A percentile compares a stretch with the other conserved stretches of the same genome.
Conservation (phyloP, 2,797 vertebrate genomes). For the Schizopygopsis pylzovi region DNA sequence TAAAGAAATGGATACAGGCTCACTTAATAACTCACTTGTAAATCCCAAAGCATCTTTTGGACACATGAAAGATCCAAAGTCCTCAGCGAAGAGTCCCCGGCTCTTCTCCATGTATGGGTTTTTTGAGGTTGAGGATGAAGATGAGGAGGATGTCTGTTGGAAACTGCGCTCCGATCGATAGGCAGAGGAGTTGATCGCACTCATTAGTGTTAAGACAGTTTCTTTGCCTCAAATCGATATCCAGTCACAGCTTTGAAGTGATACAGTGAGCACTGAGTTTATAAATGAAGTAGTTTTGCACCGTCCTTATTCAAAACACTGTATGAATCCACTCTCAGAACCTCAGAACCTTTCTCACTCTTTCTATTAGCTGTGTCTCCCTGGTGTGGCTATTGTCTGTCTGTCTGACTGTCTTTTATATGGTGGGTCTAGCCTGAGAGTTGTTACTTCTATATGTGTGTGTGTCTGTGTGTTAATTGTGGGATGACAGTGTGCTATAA, state of each 20-base stretch:
- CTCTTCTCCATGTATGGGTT: constrained; percentile 92
- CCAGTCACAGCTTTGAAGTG: constrained; percentile 9
- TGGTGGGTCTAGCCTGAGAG: constrained; percentile 51
- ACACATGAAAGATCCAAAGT: constrained; percentile 90
- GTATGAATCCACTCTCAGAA: constrained; percentile 36
- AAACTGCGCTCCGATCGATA: constrained; percentile 87
- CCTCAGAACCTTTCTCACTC: background rate
- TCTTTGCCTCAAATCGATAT: constrained; percentile 43
- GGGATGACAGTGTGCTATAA: constrained; percentile 79
- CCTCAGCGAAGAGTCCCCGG: constrained; percentile 84
- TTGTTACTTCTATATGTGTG: constrained; percentile 53
- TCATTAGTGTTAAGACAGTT: constrained; percentile 75
- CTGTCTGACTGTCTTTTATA: constrained; percentile 66
- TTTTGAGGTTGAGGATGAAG: constrained; percentile 72
- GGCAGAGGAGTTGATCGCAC: constrained; percentile 81
- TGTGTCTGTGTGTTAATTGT: constrained; percentile 62
- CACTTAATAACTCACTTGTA: constrained; percentile 85
- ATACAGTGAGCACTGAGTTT: constrained; percentile 7
- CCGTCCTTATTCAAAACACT: constrained; percentile 50
- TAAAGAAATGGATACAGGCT: constrained; percentile 16
- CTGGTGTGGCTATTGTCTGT: constrained; percentile 53
- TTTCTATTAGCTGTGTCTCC: constrained; percentile 46
- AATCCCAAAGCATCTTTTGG: constrained; percentile 85
- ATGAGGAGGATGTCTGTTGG: constrained; percentile 75
- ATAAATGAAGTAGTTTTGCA: constrained; percentile 27